Conservation (phyloP, 1,140 invertebrate species). For the Helicoverpa zea region DNA sequence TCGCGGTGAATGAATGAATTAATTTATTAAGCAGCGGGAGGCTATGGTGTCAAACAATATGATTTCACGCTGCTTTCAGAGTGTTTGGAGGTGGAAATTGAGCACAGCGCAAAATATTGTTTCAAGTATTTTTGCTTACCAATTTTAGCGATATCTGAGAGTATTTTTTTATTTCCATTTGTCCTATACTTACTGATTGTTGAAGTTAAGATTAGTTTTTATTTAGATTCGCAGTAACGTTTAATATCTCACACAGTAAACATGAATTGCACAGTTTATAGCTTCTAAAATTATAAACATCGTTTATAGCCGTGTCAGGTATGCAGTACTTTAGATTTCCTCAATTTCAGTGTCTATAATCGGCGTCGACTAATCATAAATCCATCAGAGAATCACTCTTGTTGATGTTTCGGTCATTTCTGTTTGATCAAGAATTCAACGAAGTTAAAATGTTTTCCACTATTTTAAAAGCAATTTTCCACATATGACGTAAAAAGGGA, state of each 20-base stretch:
- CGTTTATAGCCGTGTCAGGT: background rate
- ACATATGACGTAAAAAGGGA: slow-evolving; percentile 10
- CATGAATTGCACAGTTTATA: background rate
- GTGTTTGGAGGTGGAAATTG: too few species aligned
- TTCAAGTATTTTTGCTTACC: too few species aligned
- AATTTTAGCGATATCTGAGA: background rate
- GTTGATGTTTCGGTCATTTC: slow-evolving; percentile 12
- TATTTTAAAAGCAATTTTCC: slow-evolving; percentile 26
- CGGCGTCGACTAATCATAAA: slow-evolving; percentile 4
- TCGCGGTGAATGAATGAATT: background rate
- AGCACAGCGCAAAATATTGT: too few species aligned
- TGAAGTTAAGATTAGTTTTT: background rate
- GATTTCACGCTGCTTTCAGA: too few species aligned
- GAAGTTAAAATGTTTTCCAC: background rate
- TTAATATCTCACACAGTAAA: background rate
- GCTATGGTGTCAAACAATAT: background rate
- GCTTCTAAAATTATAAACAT: slow-evolving; percentile 22
- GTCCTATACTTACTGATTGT: background rate
- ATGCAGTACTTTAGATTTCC: slow-evolving; percentile 2
- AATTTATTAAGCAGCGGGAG: too few species aligned
- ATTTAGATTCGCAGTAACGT: background rate
- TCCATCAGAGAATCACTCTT: slow-evolving; percentile 16
- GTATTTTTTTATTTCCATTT: background rate
- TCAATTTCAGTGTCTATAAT: slow-evolving; percentile 12
- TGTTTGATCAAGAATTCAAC: slow-evolving; percentile 13